A percentile compares a stretch with the other conserved stretches of the same genome.
These are phyloP conservation scores for Drosophila austrosaltans DNA, from an alignment of 2,888 invertebrate species.

Conservation along the genomic window DNA sequence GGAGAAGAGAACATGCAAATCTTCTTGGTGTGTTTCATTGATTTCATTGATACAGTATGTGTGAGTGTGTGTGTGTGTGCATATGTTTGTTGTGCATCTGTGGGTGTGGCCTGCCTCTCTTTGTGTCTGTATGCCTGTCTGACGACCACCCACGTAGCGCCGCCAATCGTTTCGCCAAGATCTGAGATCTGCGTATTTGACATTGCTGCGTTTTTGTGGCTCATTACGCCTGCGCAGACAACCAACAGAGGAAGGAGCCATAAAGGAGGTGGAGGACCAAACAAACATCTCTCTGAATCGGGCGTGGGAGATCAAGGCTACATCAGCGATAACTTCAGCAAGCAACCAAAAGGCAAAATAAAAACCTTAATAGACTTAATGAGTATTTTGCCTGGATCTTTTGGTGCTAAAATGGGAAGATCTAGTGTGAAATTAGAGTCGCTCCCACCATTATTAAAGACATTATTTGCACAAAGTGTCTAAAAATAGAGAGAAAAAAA, in stretches of 20 bases:
- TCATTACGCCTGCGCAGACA: constrained; percentile 79
- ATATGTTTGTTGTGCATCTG: constrained; percentile 21
- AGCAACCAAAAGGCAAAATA: constrained; percentile 7
- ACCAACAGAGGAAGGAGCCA: constrained; percentile 21
- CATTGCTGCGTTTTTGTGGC: constrained; percentile 65
- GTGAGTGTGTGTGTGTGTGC: constrained; percentile 25
- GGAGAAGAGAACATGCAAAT: constrained; percentile 58
- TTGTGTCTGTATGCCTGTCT: constrained; percentile 19
- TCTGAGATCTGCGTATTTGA: constrained; percentile 70
- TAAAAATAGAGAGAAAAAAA: not conserved
- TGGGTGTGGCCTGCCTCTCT: constrained; percentile 46
- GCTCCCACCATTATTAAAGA: constrained; percentile 29
- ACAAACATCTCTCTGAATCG: constrained; percentile 27
- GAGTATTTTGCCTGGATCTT: constrained; percentile 50
- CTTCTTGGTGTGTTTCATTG: constrained; percentile 39
- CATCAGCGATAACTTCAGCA: constrained; percentile 55
- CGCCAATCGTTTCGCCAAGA: constrained; percentile 59
- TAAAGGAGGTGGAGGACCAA: constrained; percentile 18
- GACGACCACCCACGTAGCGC: constrained; percentile 72
- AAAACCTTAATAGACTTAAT: constrained; percentile 62
- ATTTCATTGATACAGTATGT: constrained; percentile 37
- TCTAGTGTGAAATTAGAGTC: constrained; percentile 32
- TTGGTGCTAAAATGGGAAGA: constrained; percentile 21
- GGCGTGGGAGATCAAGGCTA: constrained; percentile 61
- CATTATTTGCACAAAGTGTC: not conserved